These are phyloP conservation scores for Rhombomys opimus DNA, from an alignment of 2,113 vertebrate species.

Conservation along the genomic window DNA sequence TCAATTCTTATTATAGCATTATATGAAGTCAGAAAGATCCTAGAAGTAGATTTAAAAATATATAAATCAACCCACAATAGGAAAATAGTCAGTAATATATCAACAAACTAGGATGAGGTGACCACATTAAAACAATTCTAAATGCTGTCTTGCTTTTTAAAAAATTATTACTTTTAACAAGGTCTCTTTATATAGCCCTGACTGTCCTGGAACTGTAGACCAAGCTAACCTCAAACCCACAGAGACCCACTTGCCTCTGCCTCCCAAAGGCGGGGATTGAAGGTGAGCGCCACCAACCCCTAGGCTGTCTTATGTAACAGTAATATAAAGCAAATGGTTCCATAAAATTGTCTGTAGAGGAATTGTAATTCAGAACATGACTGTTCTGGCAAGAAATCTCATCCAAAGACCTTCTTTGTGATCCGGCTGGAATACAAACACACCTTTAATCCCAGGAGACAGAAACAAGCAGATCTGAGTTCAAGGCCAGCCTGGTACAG, in stretches of 20 bases:
- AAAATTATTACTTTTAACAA: not conserved
- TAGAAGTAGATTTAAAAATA: constrained; percentile 28
- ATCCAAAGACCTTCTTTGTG: no score
- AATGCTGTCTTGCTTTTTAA: not conserved
- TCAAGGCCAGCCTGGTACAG: no score
- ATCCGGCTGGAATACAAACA: no score
- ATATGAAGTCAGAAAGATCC: constrained; percentile 54
- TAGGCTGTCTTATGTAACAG: not conserved
- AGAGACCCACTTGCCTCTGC: no score
- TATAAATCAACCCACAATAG: not conserved
- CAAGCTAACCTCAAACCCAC: no score
- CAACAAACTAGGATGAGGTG: not conserved
- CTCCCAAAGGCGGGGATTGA: no score
- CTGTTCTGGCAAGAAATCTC: no score
- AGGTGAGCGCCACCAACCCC: no score
- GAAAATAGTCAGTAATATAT: constrained; percentile 8
- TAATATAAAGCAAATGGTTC: constrained; percentile 34
- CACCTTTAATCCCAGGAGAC: no score
- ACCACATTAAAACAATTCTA: not conserved
- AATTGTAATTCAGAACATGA: no score
- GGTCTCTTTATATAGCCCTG: not conserved
- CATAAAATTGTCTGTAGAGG: not conserved
- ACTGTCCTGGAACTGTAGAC: not conserved
- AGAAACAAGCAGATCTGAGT: no score
- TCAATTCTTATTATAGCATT: not conserved